Percentiles rank a stretch among this genome's conserved stretches.
phyloP scores from a whole-genome alignment of 2,113 vertebrate species.

The Larimichthys polyactis region DNA sequence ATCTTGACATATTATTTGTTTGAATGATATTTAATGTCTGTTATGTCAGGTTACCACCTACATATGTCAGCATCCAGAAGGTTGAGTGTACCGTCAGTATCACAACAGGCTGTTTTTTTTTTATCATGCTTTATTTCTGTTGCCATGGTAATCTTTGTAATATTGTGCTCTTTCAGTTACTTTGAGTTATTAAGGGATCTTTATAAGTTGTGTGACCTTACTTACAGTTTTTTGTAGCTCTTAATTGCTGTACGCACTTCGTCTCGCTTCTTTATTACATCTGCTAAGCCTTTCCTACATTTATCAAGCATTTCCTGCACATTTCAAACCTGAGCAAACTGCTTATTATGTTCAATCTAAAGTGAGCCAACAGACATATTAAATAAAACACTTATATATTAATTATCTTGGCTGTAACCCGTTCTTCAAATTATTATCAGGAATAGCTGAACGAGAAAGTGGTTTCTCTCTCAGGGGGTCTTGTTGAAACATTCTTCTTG shows the following conservation, averaged over 20 bases:
- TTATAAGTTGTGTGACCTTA: not conserved
- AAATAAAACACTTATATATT: not conserved
- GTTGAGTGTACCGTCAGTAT: not conserved
- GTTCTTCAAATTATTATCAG: not conserved
- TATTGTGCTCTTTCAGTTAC: not conserved
- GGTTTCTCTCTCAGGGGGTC: not conserved
- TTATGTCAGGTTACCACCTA: constrained; percentile 2
- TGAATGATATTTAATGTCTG: not conserved
- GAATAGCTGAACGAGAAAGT: not conserved
- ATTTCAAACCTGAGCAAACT: not conserved
- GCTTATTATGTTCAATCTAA: not conserved
- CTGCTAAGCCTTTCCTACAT: not conserved
- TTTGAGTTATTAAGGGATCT: not conserved
- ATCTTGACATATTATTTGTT: not conserved
- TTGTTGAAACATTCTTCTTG: not conserved
- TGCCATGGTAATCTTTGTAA: constrained; percentile 5
- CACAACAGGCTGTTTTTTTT: not conserved
- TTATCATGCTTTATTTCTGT: not conserved
- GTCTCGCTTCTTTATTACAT: not conserved
- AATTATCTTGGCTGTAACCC: not conserved
- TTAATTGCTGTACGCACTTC: not conserved
- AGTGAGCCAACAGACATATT: not conserved
- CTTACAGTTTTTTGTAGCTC: not conserved
- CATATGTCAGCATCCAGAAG: not conserved
- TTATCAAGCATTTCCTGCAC: not conserved